phyloP scores from a whole-genome alignment of 2,797 vertebrate species.

The Urocyon cinereoargenteus region DNA sequence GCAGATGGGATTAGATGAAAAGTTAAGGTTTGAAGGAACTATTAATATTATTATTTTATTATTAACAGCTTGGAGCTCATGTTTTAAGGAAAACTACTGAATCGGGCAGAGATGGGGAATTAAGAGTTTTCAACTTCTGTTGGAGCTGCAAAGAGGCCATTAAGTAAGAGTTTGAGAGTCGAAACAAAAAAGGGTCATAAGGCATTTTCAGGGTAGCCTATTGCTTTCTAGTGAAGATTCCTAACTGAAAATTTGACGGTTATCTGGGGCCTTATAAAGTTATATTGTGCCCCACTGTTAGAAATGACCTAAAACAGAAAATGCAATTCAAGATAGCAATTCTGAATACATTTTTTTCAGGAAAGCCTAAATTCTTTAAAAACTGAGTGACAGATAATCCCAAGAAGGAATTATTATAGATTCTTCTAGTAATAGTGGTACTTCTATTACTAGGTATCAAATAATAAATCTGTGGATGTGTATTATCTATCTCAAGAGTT shows the following conservation, averaged over 20 bases:
- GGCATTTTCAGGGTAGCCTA: neutral
- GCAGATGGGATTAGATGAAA: neutral
- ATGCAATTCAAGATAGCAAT: neutral
- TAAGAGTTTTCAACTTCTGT: neutral
- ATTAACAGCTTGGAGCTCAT: fast-evolving
- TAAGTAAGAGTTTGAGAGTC: neutral
- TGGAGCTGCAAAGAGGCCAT: neutral
- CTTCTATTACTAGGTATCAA: neutral
- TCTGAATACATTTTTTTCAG: neutral
- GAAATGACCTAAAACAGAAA: neutral
- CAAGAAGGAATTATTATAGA: neutral
- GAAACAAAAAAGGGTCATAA: neutral
- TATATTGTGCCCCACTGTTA: neutral
- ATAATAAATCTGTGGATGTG: neutral
- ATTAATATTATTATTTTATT: neutral
- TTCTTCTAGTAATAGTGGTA: neutral
- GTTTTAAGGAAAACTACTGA: neutral
- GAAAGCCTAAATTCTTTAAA: neutral
- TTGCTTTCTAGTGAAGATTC: neutral
- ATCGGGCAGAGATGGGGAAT: neutral
- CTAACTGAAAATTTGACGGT: neutral
- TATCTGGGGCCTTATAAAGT: neutral
- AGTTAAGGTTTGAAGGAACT: neutral
- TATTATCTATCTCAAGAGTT: neutral
- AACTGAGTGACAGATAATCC: neutral